Evolutionary conservation across 2,888 invertebrate genomes (phyloP).

Genomic region (Geophilus truncorum): DNA sequence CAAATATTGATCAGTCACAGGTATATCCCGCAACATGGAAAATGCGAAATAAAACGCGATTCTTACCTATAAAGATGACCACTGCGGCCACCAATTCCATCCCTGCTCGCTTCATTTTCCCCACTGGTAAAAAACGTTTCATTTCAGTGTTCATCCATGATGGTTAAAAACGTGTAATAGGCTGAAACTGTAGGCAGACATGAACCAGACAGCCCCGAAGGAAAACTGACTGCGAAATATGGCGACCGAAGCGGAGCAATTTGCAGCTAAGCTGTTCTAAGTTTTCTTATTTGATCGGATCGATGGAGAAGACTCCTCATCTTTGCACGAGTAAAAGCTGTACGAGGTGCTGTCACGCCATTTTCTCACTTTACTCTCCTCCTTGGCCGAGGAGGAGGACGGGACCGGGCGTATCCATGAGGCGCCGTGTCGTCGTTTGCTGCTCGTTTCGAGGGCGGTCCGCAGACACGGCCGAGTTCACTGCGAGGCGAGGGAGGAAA

Average conservation of each 20-base stretch:
- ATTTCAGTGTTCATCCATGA: neutral
- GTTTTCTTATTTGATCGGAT: neutral
- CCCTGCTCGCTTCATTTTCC: neutral
- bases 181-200: neutral
- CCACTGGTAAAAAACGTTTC: neutral
- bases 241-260: neutral
- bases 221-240: conserved; percentile 14
- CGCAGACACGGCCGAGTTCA: conserved; percentile 21
- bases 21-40: neutral
- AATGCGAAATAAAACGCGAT: neutral
- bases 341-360: neutral
- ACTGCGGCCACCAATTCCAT: neutral
- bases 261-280: neutral
- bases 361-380: neutral
- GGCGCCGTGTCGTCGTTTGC: conserved; percentile 22
- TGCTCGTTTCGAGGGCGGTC: conserved; percentile 14
- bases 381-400: neutral
- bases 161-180: neutral
- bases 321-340: neutral
- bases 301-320: neutral
- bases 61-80: neutral
- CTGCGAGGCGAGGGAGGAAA: neutral
- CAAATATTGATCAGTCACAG: neutral
- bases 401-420: neutral
- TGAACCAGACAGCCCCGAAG: conserved; percentile 27